Percentiles rank a stretch among this genome's conserved stretches.
Conservation (phyloP, 2,113 vertebrate species). For the Chrysochloris asiatica region DNA sequence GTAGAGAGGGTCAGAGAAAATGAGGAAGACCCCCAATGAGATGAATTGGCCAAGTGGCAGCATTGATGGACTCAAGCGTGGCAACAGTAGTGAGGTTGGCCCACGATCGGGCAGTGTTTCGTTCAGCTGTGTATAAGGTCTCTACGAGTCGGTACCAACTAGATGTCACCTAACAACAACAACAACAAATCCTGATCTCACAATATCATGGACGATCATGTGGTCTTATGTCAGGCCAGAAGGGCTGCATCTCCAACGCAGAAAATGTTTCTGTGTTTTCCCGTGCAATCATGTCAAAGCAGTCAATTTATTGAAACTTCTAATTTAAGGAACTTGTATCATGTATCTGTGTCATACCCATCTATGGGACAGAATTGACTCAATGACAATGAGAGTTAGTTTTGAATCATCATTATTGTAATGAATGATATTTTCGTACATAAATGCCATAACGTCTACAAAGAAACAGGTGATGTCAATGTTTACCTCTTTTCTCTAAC, state of each 20-base stretch:
- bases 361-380: too few species aligned
- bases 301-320: neutral
- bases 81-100: too few species aligned
- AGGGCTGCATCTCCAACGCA: neutral
- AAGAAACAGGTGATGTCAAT: neutral
- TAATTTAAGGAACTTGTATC: neutral
- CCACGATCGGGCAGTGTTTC: too few species aligned
- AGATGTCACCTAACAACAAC: too few species aligned
- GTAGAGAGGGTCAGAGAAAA: too few species aligned
- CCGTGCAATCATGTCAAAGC: neutral
- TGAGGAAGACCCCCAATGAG: too few species aligned
- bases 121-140: too few species aligned
- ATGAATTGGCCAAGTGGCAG: too few species aligned
- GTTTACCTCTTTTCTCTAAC: neutral
- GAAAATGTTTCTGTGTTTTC: neutral
- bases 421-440: neutral
- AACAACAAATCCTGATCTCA: neutral
- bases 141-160: too few species aligned
- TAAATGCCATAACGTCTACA: neutral
- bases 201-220: neutral
- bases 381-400: neutral
- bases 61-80: too few species aligned
- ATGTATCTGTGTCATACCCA: neutral
- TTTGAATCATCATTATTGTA: neutral
- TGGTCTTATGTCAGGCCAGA: neutral